Evolutionary conservation across 2,888 invertebrate species (phyloP).

Genomic region (Lamproptera curius): DNA sequence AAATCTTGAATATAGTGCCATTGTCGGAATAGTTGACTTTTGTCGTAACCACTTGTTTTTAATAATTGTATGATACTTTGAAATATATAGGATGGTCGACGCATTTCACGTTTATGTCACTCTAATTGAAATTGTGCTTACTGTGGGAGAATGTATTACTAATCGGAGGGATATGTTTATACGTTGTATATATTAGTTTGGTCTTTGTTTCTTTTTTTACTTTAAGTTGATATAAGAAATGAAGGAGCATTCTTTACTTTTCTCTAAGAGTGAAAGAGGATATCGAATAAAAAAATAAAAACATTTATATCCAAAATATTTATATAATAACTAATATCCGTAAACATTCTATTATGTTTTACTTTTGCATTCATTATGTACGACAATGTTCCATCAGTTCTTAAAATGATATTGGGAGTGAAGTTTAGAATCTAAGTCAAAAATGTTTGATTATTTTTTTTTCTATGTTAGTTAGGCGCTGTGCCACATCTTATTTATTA

Average conservation of each 20-base stretch:
- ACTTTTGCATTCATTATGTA: background rate
- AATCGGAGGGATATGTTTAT: conserved; percentile 23
- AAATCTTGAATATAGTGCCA: conserved; percentile 59
- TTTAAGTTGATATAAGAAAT: conserved; percentile 17
- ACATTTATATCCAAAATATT: no score
- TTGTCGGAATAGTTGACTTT: conserved; percentile 49
- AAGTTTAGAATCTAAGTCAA: conserved; percentile 1
- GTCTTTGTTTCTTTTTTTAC: conserved; percentile 17
- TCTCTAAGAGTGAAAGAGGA: no score
- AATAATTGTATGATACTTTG: conserved; percentile 11
- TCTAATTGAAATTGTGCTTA: conserved; percentile 18
- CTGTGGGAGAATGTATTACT: conserved; percentile 12
- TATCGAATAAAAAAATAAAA: no score
- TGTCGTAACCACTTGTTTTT: conserved; percentile 29
- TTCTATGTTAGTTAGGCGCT: conserved; percentile 4
- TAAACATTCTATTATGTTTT: no score
- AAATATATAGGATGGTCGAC: conserved; percentile 6
- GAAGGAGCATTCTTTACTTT: conserved; percentile 1
- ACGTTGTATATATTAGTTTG: conserved; percentile 26
- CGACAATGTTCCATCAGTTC: conserved; percentile 7
- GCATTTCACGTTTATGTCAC: conserved; percentile 16
- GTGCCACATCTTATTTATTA: conserved; percentile 17
- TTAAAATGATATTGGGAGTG: conserved; percentile 1
- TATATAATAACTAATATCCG: no score
- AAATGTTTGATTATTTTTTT: conserved; percentile 1